A percentile compares a stretch with the other conserved stretches of the same genome.
Conservation (phyloP, 2,113 vertebrate genomes). For the Cervus canadensis region DNA sequence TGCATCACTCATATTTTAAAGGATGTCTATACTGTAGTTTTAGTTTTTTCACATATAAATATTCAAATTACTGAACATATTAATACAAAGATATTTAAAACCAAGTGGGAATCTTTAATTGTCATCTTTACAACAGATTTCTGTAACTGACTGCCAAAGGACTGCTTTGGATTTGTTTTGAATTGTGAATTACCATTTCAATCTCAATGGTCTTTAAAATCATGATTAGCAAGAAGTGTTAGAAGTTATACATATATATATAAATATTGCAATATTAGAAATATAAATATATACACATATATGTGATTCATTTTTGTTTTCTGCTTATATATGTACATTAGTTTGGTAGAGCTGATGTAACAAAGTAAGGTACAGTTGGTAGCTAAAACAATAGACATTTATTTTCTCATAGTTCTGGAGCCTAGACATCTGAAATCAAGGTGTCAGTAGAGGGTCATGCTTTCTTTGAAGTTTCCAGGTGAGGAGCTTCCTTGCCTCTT, state of each 20-base stretch:
- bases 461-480: no score
- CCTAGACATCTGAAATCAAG: not conserved
- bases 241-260: not conserved
- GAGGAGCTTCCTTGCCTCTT: not conserved
- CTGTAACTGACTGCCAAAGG: not conserved
- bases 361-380: not conserved
- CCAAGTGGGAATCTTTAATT: not conserved
- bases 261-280: not conserved
- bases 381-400: not conserved
- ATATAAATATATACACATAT: not conserved
- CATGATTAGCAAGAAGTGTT: not conserved
- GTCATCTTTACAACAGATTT: not conserved
- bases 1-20: not conserved
- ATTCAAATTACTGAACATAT: not conserved
- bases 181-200: not conserved
- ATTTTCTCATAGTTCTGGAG: not conserved
- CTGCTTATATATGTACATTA: not conserved
- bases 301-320: not conserved
- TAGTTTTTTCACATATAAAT: not conserved
- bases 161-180: not conserved
- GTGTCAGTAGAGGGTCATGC: accelerated
- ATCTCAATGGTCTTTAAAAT: not conserved
- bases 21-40: not conserved
- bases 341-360: not conserved
- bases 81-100: not conserved